Conservation (phyloP, 2,888 invertebrate species). For the Dryobotodes eremita region DNA sequence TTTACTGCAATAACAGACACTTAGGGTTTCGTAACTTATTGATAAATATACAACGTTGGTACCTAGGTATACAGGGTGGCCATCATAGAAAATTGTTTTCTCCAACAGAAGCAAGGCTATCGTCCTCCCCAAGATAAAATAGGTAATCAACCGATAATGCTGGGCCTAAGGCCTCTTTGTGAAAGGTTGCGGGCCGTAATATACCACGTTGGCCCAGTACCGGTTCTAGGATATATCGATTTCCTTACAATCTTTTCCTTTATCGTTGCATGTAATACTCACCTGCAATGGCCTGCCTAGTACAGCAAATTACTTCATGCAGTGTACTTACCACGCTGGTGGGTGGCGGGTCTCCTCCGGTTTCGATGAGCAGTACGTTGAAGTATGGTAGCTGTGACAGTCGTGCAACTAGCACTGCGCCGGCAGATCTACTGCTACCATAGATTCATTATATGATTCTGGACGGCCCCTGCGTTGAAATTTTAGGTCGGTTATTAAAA, state of each 20-base stretch:
- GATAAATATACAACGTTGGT: neutral
- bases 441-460: too few relatives aligned
- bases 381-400: slow-evolving; percentile 73
- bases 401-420: slow-evolving; percentile 75
- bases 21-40: neutral
- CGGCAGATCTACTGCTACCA: slow-evolving; percentile 75
- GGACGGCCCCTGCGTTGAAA: too few relatives aligned
- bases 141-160: neutral
- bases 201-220: neutral
- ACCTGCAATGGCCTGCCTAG: neutral
- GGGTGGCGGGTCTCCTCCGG: slow-evolving; percentile 78
- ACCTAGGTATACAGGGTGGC: neutral
- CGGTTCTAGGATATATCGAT: neutral
- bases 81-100: too few relatives aligned
- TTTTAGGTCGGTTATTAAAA: too few relatives aligned
- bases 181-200: neutral
- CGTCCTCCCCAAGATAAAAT: neutral
- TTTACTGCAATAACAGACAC: neutral
- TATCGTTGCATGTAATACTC: neutral
- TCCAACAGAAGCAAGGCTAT: neutral
- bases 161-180: neutral
- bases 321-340: slow-evolving; percentile 74
- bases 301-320: neutral
- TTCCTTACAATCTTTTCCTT: too few relatives aligned
- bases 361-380: slow-evolving; percentile 76